Conservation (phyloP, 2,113 vertebrate species). For the Chinchilla lanigera region DNA sequence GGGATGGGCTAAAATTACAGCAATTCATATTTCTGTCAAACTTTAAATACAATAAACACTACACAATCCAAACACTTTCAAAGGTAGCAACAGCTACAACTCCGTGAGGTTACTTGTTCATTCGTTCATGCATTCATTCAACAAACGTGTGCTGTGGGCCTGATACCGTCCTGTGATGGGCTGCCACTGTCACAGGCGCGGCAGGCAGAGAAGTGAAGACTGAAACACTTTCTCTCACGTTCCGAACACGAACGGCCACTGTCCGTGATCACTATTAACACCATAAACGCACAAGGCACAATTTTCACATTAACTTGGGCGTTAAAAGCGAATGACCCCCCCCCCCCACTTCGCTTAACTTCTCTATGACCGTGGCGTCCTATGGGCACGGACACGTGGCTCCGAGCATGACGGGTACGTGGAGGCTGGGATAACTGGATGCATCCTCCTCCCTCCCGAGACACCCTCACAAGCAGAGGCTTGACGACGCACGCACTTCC, state of each 20-base stretch:
- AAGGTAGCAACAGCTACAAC: neutral
- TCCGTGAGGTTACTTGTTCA: neutral
- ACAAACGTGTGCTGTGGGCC: neutral
- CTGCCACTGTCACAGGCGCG: neutral
- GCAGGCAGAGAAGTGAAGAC: neutral
- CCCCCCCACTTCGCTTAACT: neutral
- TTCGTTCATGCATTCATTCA: neutral
- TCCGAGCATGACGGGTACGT: neutral
- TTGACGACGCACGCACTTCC: neutral
- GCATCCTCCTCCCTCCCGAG: neutral
- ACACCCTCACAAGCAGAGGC: neutral
- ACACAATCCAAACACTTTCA: neutral
- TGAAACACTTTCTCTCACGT: neutral
- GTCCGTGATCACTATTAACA: neutral
- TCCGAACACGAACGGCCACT: neutral
- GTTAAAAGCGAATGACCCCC: neutral
- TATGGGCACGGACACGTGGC: neutral
- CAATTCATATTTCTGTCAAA: neutral
- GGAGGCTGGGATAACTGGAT: slow-evolving; percentile 61
- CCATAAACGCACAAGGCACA: neutral
- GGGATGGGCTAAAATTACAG: neutral
- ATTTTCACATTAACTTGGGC: neutral
- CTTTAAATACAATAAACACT: neutral
- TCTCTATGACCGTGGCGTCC: neutral
- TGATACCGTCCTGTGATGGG: neutral